Evolutionary conservation across 2,113 vertebrate species (phyloP).

Genomic region (Sitta europaea): DNA sequence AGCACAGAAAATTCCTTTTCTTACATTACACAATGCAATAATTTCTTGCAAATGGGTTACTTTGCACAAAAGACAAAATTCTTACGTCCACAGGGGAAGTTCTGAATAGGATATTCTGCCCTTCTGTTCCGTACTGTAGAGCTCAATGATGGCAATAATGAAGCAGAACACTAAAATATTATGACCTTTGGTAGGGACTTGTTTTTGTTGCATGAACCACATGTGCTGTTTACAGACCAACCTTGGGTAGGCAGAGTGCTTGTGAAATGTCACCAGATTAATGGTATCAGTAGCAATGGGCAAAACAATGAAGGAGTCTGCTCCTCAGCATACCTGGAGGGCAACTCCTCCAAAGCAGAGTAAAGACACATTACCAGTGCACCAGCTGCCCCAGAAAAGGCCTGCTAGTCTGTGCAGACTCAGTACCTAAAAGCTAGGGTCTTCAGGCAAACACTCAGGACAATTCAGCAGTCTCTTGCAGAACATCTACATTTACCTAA

Average conservation of each 20-base stretch:
- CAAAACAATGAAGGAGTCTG: not conserved
- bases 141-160: not conserved
- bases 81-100: not conserved
- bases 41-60: not conserved
- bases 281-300: not conserved
- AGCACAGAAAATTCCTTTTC: not conserved
- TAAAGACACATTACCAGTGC: not conserved
- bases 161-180: not conserved
- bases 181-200: not conserved
- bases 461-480: not conserved
- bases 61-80: not conserved
- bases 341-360: not conserved
- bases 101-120: not conserved
- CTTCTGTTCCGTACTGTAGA: not conserved
- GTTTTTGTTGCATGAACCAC: not conserved
- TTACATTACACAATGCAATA: not conserved
- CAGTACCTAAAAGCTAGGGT: not conserved
- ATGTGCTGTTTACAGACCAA: not conserved
- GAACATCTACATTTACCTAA: conserved; percentile 23
- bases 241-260: fast-evolving
- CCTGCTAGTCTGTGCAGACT: not conserved
- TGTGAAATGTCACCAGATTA: not conserved
- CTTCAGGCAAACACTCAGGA: not conserved
- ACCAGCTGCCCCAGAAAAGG: not conserved
- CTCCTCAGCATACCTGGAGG: not conserved